These are phyloP conservation scores for Drosophila recens DNA, from an alignment of 2,888 invertebrate species.

Conservation along the genomic window DNA sequence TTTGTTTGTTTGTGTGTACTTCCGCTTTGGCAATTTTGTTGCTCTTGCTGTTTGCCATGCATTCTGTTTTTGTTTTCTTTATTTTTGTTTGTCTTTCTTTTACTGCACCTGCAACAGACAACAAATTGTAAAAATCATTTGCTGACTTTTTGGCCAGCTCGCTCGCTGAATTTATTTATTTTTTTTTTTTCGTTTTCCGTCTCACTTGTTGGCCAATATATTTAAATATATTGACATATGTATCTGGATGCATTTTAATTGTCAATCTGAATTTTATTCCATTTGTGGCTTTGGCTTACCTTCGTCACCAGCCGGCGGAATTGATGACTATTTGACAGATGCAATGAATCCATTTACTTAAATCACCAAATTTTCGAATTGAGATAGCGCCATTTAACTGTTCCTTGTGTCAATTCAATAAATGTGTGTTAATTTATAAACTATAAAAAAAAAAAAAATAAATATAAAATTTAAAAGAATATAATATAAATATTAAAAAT, in stretches of 20 bases:
- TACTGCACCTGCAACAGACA: slow-evolving; percentile 50
- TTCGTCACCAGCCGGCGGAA: slow-evolving; percentile 42
- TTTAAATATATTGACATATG: background rate
- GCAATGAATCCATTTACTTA: slow-evolving; percentile 16
- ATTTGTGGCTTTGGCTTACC: slow-evolving; percentile 37
- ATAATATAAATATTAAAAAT: background rate
- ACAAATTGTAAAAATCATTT: slow-evolving; percentile 60
- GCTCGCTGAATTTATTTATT: background rate
- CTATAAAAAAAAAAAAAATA: too few relatives aligned
- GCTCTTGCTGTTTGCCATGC: slow-evolving; percentile 20
- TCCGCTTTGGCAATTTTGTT: slow-evolving; percentile 21
- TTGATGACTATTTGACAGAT: slow-evolving; percentile 41
- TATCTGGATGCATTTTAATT: slow-evolving; percentile 65
- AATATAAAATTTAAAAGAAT: too few relatives aligned
- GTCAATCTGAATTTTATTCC: slow-evolving; percentile 51
- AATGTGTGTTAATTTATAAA: background rate
- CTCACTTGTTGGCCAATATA: background rate
- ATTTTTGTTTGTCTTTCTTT: slow-evolving; percentile 4
- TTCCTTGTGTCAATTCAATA: background rate
- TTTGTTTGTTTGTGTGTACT: slow-evolving; percentile 17
- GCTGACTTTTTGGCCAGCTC: slow-evolving; percentile 64
- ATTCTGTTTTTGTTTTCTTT: slow-evolving; percentile 41
- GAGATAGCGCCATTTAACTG: background rate
- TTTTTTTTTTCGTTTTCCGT: background rate
- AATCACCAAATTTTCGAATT: slow-evolving; percentile 1